Evolutionary conservation across 2,797 vertebrate species (phyloP), one percentile per base, ranked within the genome.

Genomic region (Mus caroli): DNA sequence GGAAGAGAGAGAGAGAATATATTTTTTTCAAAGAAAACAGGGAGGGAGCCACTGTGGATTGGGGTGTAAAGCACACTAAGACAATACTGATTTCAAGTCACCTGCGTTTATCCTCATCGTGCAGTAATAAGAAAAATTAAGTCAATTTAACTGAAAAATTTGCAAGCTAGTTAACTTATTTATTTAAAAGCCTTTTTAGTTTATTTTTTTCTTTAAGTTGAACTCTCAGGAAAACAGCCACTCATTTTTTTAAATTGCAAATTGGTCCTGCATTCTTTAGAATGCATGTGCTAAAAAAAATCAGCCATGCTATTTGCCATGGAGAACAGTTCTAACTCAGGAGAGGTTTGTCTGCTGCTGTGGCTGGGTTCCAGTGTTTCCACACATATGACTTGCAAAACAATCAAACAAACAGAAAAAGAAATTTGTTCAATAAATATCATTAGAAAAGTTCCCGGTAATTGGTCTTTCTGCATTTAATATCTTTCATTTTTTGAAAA

Each of bases 231-330:
- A 83, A 37, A 78, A 8, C 14, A 85, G 46, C n/a, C 15, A 88
- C 34, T 95, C 1, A 12, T 79, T 62, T 88, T 88, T 96, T 94
- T 94, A 71, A 84, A 91, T 92, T 92, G 71, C 4, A 92, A 78
- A 88, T 92, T 90, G 46, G 1, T 26, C 31, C 77, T 62, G 24
- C 26, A n/a, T 71, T 91, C 43, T 64, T 40, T 58, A 85, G 37
- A 20, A 20, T 2, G 86, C 20, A 19, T 76, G n/a, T 40, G 2
- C 43, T 79, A 37, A 37, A 91, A 91, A 89, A 89, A 91, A 75
- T 50, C 88, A 71, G 13, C 20, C 58, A 75, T 0, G 60, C 24
- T 20, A 17, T 43, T 3, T 1, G 0, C 20, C 9, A 1, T 28
- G 3, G 22, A 28, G 11, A 15, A 4, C 3, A 75, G n/a, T 12